Evolutionary conservation across 2,888 invertebrate species (phyloP), one percentile per base, ranked within the genome.

Genomic region (Coleophora deauratella): DNA sequence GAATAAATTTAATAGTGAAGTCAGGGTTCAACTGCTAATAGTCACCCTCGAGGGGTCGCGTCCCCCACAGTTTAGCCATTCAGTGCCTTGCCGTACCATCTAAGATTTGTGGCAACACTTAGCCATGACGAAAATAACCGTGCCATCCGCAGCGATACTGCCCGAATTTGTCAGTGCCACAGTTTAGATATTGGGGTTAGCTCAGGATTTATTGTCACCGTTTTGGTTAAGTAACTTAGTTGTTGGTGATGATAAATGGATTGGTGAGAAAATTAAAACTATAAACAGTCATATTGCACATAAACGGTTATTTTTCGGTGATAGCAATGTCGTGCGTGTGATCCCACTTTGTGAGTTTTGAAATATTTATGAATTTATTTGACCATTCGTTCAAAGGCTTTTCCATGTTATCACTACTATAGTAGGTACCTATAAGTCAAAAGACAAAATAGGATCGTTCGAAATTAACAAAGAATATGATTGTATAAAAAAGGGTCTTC

Each of bases 61-160:
- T 61, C 63, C 72, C 70, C 66, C 55, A 62, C 57, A 62, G 62
- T 59, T 64, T 66, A 63, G 67, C 73, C 76, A 80, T 79, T 80
- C 80, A 80, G 72, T 72, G 62, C 80, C 81, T 77, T 70, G 74
- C 67, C 71, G 82, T 81, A 76, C 80, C 80, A 81, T 79, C 81
- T 80, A 67, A 76, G 77, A 82, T 75, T 79, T 76, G 73, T 77
- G 71, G 68, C 65, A 63, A 62, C 72, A 72, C 70, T 74, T 64
- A 70, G 59, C 62, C 56, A 69, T 50, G 54, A 52, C 62, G 52
- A 55, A 62, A 62, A 64, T 61, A 62, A 48, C 52, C 55, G 43
- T 55, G 59, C 59, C 59, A 59, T 56, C 54, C 45, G 47, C 50
- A 21, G 55, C 55, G 56, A 55, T 57, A 55, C 57, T 46, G 53